A percentile compares a stretch with the other conserved stretches of the same genome.
Conservation (phyloP, 2,113 vertebrate genomes). For the Sorex araneus region DNA sequence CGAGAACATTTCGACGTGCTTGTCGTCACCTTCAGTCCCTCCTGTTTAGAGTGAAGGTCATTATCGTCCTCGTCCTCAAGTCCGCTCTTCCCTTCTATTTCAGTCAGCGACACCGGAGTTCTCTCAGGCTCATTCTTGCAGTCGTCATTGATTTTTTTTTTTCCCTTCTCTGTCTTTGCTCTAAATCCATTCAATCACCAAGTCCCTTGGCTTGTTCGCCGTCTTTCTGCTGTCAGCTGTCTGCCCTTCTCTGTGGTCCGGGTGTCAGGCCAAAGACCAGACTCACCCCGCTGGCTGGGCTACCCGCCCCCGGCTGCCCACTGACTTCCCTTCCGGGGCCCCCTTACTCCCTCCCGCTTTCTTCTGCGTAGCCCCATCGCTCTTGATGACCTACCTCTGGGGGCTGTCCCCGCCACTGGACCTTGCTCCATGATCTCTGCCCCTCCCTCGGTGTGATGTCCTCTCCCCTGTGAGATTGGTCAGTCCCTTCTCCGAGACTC, state of each 20-base stretch:
- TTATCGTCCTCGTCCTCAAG: neutral
- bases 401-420: neutral
- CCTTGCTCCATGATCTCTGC: neutral
- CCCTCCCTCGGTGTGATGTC: neutral
- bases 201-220: neutral
- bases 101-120: neutral
- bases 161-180: neutral
- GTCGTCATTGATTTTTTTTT: conserved; percentile 45
- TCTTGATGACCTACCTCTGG: neutral
- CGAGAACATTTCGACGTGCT: neutral
- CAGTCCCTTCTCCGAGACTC: neutral
- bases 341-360: neutral
- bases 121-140: neutral
- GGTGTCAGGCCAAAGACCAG: neutral
- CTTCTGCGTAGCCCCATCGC: too few species aligned
- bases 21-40: neutral
- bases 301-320: neutral
- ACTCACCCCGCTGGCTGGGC: neutral
- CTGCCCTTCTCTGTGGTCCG: neutral
- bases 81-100: neutral
- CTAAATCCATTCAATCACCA: neutral
- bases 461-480: neutral
- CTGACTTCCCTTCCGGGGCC: neutral
- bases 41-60: neutral
- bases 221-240: neutral